phyloP scores from a whole-genome alignment of 1,140 invertebrate species.

The Drosophila malerkotliana region DNA sequence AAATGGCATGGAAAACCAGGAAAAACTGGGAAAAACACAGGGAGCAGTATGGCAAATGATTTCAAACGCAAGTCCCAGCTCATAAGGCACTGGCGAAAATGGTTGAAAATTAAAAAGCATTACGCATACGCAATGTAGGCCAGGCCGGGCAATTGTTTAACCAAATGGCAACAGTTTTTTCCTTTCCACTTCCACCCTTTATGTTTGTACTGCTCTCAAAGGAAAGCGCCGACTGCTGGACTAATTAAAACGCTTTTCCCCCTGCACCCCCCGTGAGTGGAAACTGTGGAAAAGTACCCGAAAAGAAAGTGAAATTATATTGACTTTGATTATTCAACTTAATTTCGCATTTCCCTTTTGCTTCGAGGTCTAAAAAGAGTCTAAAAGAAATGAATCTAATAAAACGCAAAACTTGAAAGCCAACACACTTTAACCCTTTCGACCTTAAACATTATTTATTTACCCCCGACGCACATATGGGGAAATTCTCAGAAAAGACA shows the following conservation, averaged over 20 bases:
- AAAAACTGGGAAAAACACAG: background rate
- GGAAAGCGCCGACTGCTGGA: constrained; percentile 38
- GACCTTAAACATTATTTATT: background rate
- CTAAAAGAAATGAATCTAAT: constrained; percentile 13
- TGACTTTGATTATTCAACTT: constrained; percentile 76
- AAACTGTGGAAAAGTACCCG: constrained; percentile 34
- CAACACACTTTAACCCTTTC: background rate
- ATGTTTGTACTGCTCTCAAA: constrained; percentile 70
- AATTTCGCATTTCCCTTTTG: constrained; percentile 47
- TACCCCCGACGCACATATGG: constrained; percentile 11
- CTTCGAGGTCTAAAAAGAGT: constrained; percentile 1
- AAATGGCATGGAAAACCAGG: background rate
- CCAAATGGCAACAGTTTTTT: constrained; percentile 68
- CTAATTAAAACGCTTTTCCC: constrained; percentile 66
- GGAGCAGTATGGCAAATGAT: constrained; percentile 7
- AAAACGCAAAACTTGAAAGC: constrained; percentile 2
- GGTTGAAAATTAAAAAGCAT: constrained; percentile 66
- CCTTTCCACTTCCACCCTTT: constrained; percentile 31
- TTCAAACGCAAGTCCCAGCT: constrained; percentile 37
- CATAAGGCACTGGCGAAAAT: constrained; percentile 61
- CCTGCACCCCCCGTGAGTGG: background rate
- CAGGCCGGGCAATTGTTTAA: constrained; percentile 73
- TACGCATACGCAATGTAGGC: constrained; percentile 79
- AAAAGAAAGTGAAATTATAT: constrained; percentile 76
- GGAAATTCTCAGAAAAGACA: constrained; percentile 23